A percentile compares a stretch with the other conserved stretches of the same genome.
These are phyloP conservation scores for Dastarcus helophoroides DNA, from an alignment of 2,888 invertebrate genomes.

Conservation along the genomic window DNA sequence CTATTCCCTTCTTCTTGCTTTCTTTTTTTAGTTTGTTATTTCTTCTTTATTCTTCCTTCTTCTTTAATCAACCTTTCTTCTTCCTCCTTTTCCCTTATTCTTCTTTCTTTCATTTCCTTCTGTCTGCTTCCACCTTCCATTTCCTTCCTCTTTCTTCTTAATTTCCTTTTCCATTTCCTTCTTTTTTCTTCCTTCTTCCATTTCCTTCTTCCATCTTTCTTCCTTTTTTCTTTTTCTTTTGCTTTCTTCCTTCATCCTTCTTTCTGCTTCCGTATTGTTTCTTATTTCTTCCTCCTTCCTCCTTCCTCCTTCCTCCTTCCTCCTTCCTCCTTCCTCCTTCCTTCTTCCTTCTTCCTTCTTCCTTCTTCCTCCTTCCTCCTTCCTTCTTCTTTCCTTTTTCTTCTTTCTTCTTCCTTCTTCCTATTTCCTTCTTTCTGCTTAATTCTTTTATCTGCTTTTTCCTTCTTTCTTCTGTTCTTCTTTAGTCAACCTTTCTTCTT, in stretches of 20 bases:
- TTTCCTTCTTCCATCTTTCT: too few relatives aligned
- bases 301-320: constrained; percentile 9
- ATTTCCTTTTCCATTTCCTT: constrained; percentile 9
- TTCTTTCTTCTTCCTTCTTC: too few relatives aligned
- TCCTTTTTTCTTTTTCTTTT: constrained; percentile 8
- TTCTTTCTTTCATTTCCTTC: too few relatives aligned
- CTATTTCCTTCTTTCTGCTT: too few relatives aligned
- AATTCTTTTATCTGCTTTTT: too few relatives aligned
- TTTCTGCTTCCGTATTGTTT: constrained; percentile 7
- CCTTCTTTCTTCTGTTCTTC: too few relatives aligned
- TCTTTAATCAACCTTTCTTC: too few relatives aligned
- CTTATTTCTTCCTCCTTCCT: constrained; percentile 11
- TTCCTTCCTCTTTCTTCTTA: constrained; percentile 9
- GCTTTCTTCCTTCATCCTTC: constrained; percentile 20
- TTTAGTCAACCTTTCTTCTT: too few relatives aligned
- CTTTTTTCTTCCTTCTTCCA: constrained; percentile 5
- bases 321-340: constrained; percentile 7
- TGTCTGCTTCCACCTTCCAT: constrained; percentile 1
- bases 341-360: constrained; percentile 5
- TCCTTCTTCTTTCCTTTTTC: constrained; percentile 15
- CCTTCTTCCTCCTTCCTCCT: constrained; percentile 6
- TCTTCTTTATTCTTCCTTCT: too few relatives aligned
- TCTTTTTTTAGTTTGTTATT: too few relatives aligned
- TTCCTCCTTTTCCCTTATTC: too few relatives aligned
- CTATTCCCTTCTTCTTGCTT: too few relatives aligned